These are phyloP conservation scores for Gymnoscelis rufifasciata DNA, from an alignment of 2,888 invertebrate genomes.

Conservation along the genomic window DNA sequence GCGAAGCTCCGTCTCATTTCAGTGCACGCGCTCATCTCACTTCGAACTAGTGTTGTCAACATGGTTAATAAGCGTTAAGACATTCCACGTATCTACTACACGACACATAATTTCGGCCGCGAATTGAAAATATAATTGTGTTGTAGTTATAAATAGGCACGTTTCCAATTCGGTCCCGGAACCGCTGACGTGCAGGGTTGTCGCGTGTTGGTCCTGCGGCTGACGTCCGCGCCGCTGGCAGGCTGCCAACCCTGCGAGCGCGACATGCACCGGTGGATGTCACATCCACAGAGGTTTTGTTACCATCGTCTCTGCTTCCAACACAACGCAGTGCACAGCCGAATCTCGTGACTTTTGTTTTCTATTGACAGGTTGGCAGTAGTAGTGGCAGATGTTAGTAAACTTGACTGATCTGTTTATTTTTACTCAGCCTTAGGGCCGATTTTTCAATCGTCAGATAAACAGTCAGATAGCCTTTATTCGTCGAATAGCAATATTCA, in stretches of 20 bases:
- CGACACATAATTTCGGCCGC: conserved; percentile 17
- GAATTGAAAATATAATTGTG: conserved; percentile 25
- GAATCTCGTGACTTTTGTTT: conserved; percentile 18
- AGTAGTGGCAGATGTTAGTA: background rate
- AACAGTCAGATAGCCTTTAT: no score
- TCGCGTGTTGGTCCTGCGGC: conserved; percentile 20
- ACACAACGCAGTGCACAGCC: conserved; percentile 11
- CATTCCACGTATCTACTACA: no score
- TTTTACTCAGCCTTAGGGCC: background rate
- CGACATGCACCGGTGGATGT: conserved; percentile 6
- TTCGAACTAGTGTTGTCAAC: no score
- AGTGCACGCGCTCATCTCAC: no score
- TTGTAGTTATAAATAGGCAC: conserved; percentile 29
- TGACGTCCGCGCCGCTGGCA: conserved; percentile 30
- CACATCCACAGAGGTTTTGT: conserved; percentile 15
- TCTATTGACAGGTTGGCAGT: background rate
- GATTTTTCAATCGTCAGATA: no score
- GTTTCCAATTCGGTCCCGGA: conserved; percentile 22
- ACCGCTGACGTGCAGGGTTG: conserved; percentile 15
- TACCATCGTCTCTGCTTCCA: background rate
- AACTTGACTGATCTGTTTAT: background rate
- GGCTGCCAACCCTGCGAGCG: conserved; percentile 26
- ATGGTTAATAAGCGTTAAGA: no score
- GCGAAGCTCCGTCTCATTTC: no score
- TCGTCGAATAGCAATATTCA: no score